Percentiles rank a stretch among this genome's conserved stretches.
Conservation (phyloP, 2,888 invertebrate species). For the Mechanitis messenoides region DNA sequence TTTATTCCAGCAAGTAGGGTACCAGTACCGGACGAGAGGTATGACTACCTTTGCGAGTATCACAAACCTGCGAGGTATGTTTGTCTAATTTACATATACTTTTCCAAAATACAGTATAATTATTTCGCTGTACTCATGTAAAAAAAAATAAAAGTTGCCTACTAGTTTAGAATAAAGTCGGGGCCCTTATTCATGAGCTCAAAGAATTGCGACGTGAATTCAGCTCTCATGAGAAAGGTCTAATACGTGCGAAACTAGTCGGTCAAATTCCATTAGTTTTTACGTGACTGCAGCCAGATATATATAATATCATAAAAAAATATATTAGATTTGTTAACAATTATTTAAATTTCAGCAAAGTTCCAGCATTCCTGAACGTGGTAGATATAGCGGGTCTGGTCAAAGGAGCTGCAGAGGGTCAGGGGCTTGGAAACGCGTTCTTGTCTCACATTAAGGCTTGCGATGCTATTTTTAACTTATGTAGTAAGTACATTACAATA, state of each 20-base stretch:
- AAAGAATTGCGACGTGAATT: no score
- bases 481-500: constrained; percentile 81
- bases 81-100: neutral
- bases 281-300: no score
- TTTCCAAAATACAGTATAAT: no score
- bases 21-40: constrained; percentile 96
- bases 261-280: no score
- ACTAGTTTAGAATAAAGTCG: no score
- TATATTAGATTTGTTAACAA: no score
- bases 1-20: constrained; percentile 86
- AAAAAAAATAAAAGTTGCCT: no score
- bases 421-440: constrained; percentile 98
- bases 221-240: no score
- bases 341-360: constrained; percentile 83
- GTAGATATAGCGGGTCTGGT: constrained; percentile 99
- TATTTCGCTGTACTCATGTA: no score
- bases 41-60: constrained; percentile 93
- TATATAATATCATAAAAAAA: no score
- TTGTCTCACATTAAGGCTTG: constrained; percentile 99
- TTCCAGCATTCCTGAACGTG: constrained; percentile 97
- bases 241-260: no score
- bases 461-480: constrained; percentile 97
- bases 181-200: no score
- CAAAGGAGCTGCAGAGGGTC: constrained; percentile 98
- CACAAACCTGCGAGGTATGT: constrained; percentile 95